A percentile compares a stretch with the other conserved stretches of the same genome.
phyloP scores from a whole-genome alignment of 2,113 vertebrate genomes.

The Cyprinus carpio region DNA sequence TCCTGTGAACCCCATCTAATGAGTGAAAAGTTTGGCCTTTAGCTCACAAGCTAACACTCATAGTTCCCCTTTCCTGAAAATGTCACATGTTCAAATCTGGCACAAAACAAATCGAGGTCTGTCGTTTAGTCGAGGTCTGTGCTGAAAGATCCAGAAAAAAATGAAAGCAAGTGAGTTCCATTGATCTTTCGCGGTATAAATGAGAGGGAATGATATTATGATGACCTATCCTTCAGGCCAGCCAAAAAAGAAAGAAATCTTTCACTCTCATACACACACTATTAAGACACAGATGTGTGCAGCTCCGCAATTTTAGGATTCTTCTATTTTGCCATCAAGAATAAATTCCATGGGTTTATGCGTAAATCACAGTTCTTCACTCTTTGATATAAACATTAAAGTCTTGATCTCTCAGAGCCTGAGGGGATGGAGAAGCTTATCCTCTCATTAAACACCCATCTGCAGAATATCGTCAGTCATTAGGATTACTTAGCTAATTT shows the following conservation, averaged over 20 bases:
- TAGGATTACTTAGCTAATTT: constrained; percentile 40
- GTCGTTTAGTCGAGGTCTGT: constrained; percentile 12
- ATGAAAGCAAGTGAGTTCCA: constrained; percentile 29
- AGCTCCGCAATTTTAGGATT: background rate
- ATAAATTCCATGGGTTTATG: constrained; percentile 8
- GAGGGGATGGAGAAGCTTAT: constrained; percentile 25
- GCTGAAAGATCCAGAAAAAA: constrained; percentile 11
- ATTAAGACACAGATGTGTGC: background rate
- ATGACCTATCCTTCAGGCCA: constrained; percentile 2
- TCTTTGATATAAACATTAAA: constrained; percentile 48
- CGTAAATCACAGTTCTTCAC: constrained; percentile 6
- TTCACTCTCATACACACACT: constrained; percentile 9
- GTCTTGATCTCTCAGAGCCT: constrained; percentile 44
- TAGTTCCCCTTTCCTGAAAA: constrained; percentile 20
- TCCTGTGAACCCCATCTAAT: background rate
- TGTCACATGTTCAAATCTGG: constrained; percentile 26
- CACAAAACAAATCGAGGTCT: constrained; percentile 29
- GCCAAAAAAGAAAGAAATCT: constrained; percentile 1
- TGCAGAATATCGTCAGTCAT: constrained; percentile 21
- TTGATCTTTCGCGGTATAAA: background rate
- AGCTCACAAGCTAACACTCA: constrained; percentile 19
- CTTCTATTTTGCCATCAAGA: background rate
- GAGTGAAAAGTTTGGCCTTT: constrained; percentile 16
- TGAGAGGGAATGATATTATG: constrained; percentile 19
- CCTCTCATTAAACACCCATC: constrained; percentile 42